phyloP scores from a whole-genome alignment of 2,888 invertebrate genomes.

The Platycheirus albimanus region DNA sequence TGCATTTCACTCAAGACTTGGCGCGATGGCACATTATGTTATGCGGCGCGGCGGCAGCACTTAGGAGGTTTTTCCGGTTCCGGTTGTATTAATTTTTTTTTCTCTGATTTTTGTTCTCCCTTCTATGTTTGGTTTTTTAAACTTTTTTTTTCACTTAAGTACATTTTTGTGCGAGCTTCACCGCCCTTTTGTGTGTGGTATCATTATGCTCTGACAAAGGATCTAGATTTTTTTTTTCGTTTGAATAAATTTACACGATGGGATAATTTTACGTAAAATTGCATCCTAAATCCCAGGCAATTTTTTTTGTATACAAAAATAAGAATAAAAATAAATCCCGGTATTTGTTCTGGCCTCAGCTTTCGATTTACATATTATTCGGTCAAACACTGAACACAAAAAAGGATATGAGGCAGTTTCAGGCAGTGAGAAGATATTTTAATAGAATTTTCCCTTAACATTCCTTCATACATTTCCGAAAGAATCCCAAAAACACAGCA shows the following conservation, averaged over 20 bases:
- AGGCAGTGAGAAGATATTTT: no score
- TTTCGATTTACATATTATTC: no score
- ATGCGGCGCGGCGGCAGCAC: constrained; percentile 36
- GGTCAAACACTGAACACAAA: no score
- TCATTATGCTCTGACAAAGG: constrained; percentile 46
- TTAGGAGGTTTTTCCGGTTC: constrained; percentile 33
- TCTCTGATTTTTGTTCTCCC: constrained; percentile 12
- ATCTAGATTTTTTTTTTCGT: constrained; percentile 41
- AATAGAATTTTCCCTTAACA: not conserved
- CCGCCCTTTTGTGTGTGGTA: constrained; percentile 13
- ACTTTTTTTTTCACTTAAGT: constrained; percentile 33
- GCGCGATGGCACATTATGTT: constrained; percentile 33
- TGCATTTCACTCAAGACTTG: constrained; percentile 66
- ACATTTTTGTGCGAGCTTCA: constrained; percentile 17
- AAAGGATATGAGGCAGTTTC: no score
- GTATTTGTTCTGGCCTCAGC: not conserved
- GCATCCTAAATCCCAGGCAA: constrained; percentile 26
- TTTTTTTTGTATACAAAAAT: not conserved
- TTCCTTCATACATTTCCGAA: not conserved
- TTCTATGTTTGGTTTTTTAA: constrained; percentile 1
- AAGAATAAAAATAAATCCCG: not conserved
- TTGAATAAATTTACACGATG: constrained; percentile 57
- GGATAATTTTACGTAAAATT: constrained; percentile 63
- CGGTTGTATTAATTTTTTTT: constrained; percentile 11
- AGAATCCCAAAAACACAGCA: constrained; percentile 19